phyloP scores from a whole-genome alignment of 1,140 invertebrate species.

The Tetramorium simillimum region DNA sequence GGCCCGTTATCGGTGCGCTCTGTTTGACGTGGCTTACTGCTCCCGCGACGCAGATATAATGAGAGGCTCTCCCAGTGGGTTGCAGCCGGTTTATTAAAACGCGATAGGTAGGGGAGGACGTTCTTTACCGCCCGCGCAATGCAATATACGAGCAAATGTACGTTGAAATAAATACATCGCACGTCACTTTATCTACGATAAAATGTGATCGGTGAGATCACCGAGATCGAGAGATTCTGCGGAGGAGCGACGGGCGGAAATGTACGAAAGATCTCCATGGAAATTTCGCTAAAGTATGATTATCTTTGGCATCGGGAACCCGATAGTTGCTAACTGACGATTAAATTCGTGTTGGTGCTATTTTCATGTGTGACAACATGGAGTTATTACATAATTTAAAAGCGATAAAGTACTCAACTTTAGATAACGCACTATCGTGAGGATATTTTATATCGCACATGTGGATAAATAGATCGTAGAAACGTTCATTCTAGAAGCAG shows the following conservation, averaged over 20 bases:
- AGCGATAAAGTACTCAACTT: constrained; percentile 43
- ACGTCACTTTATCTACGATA: constrained; percentile 33
- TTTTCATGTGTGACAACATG: not conserved
- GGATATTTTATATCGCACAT: constrained; percentile 24
- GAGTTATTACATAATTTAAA: constrained; percentile 33
- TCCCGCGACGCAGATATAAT: constrained; percentile 66
- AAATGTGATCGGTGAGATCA: constrained; percentile 16
- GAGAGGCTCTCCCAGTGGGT: constrained; percentile 42
- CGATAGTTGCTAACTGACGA: not conserved
- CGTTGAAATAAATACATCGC: constrained; percentile 12
- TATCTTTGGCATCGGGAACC: not conserved
- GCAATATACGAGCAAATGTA: constrained; percentile 2
- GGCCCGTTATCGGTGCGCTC: constrained; percentile 69
- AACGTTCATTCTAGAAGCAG: not conserved
- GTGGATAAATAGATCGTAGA: not conserved
- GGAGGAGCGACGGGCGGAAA: not conserved
- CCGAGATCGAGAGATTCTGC: not conserved
- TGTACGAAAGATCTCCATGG: not conserved
- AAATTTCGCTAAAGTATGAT: not conserved
- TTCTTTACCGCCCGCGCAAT: constrained; percentile 1
- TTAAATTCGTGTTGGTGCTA: not conserved
- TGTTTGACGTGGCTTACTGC: constrained; percentile 75
- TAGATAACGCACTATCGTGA: constrained; percentile 27
- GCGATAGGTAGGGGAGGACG: not conserved
- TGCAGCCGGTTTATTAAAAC: constrained; percentile 69